Percentiles rank a stretch among this genome's conserved stretches.
These are phyloP conservation scores for Micromesistius poutassou DNA, from an alignment of 2,797 vertebrate species.

Conservation along the genomic window DNA sequence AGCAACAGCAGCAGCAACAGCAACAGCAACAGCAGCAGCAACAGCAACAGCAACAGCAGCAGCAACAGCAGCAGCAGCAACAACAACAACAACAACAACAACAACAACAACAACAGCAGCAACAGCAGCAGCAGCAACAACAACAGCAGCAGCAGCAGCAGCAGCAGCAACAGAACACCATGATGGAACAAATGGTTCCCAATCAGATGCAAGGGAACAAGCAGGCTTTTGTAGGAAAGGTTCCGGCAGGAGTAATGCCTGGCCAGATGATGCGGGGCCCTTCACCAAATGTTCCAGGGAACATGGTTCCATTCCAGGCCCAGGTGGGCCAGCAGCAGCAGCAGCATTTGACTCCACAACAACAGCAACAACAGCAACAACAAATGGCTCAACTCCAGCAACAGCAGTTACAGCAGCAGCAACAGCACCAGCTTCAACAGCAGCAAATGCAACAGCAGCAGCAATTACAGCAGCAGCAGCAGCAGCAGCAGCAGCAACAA, in stretches of 20 bases:
- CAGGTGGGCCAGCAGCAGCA: conserved; percentile 80
- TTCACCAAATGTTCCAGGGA: conserved; percentile 86
- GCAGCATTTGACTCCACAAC: conserved; percentile 73
- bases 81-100: conserved; percentile 79
- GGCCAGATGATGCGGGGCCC: conserved; percentile 94
- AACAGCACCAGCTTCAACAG: conserved; percentile 72
- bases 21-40: conserved; percentile 76
- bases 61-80: conserved; percentile 77
- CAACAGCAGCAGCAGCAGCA: conserved; percentile 83
- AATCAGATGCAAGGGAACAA: conserved; percentile 94
- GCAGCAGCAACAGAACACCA: conserved; percentile 80
- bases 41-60: conserved; percentile 73
- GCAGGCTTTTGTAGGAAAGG: conserved; percentile 85
- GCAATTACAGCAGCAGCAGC: conserved; percentile 70
- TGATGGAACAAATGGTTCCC: conserved; percentile 97
- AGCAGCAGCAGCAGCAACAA: conserved; percentile 76
- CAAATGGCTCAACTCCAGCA: conserved; percentile 86
- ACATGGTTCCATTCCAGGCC: conserved; percentile 87
- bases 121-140: conserved; percentile 74
- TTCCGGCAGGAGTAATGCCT: conserved; percentile 83
- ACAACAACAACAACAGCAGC: conserved; percentile 78
- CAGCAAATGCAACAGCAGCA: conserved; percentile 56
- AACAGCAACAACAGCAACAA: conserved; percentile 84
- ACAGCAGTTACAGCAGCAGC: conserved; percentile 77
- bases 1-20: conserved; percentile 82